Percentiles rank a stretch among this genome's conserved stretches.
Evolutionary conservation across 35 echinoderm and acorn worm species (phyloP).

Genomic region (Heliocidaris erythrogramma): DNA sequence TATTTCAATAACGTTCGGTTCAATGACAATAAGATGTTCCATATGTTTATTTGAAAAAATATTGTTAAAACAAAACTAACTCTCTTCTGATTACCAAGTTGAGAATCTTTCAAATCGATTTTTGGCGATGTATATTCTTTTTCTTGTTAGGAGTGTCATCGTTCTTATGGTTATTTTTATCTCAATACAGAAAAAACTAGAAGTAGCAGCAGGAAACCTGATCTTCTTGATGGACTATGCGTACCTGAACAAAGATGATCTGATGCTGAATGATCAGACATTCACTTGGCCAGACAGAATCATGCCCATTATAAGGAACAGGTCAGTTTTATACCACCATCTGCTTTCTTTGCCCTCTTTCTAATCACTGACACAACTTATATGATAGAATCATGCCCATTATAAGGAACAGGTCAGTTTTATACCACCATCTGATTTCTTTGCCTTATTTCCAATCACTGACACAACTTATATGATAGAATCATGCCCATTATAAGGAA

Average conservation of each 20-base stretch:
- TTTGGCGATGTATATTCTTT: neutral
- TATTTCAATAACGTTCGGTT: no score
- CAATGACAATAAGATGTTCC: neutral
- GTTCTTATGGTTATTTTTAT: neutral
- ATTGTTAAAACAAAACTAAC: neutral
- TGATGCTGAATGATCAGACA: conserved; percentile 93
- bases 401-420: no score
- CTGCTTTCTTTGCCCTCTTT: neutral
- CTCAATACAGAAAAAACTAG: conserved; percentile 65
- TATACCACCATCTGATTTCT: no score
- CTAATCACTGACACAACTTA: no score
- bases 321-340: conserved; percentile 34
- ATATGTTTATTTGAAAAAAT: neutral
- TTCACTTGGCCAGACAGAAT: conserved; percentile 98
- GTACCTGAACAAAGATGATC: conserved; percentile 84
- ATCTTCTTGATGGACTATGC: conserved; percentile 97
- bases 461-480: no score
- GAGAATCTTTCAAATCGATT: neutral
- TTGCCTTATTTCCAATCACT: no score
- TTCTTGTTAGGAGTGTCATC: neutral
- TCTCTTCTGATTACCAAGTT: neutral
- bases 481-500: no score
- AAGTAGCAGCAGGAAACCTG: conserved; percentile 80
- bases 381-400: no score
- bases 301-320: conserved; percentile 93